Evolutionary conservation across 2,888 invertebrate species (phyloP), one percentile per base, ranked within the genome.

Genomic region (Odontocerum albicorne): DNA sequence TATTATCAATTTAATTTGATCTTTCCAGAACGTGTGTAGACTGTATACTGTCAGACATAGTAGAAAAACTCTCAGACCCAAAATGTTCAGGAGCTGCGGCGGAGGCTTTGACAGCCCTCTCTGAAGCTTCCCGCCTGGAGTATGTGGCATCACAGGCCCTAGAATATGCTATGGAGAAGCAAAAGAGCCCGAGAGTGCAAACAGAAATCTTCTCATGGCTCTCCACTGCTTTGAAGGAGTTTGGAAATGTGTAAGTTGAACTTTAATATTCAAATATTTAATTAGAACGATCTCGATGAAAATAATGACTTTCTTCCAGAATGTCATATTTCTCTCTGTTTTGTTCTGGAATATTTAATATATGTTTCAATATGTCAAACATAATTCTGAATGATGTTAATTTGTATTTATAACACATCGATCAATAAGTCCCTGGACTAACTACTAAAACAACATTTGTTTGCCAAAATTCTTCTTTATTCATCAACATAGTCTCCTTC

Each of bases 111-210:
- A 82, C 83, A 1, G 82, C 85, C 1, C 82, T 95, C 17, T 86
- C 93, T 0, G 93, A 92, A 65, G 86, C 87, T 0, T 86, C 86
- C 3, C 85, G 84, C 20, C 72, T 95, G 7, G 90, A 91, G 49
- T 84, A 85, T 60, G 83, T 93, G 0, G 80, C 89, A 1, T 80
- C 81, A 22, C 85, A 87, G 67, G 84, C 88, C 0, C 72, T 92
- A 17, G 79, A 83, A 2, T 87, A 84, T 67, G 90, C 92, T 0
- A 90, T 93, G 71, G 85, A 83, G 64, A 75, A 75, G 7, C 92
- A 94, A 70, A 94, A 93, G 72, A 95, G 90, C 67, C 95, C 95
- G 0, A 94, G 94, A 72, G 91, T 93, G 33, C 92, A 93, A 66
- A 85, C 90, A 1, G 95, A 95, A 70, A 80, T 90, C 51, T 78